Conservation (phyloP, 2,113 vertebrate species). For the Plotosus lineatus region DNA sequence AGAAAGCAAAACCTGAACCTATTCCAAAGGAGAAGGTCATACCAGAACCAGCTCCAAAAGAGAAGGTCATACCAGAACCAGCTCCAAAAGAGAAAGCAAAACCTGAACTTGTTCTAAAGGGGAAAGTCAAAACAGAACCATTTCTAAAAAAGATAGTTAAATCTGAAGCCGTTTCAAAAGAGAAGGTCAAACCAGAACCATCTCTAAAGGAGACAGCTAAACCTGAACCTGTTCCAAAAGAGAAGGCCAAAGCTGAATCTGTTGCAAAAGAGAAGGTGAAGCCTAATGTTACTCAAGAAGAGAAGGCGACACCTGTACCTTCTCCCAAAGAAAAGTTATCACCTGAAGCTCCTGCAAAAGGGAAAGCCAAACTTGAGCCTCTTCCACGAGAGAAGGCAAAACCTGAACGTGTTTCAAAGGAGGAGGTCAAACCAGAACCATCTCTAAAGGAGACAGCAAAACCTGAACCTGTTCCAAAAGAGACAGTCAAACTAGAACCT, state of each 20-base stretch:
- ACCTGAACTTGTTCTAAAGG: constrained; percentile 9
- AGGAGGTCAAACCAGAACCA: background rate
- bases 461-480: background rate
- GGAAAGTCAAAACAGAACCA: constrained; percentile 5
- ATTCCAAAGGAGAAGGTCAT: constrained; percentile 24
- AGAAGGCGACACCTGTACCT: background rate
- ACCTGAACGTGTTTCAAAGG: background rate
- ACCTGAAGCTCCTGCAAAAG: constrained; percentile 24
- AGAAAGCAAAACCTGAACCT: background rate
- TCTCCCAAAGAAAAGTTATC: background rate
- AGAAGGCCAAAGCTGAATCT: background rate
- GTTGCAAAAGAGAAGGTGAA: background rate
- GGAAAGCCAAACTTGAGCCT: constrained; percentile 24
- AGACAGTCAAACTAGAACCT: background rate
- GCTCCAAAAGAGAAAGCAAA: constrained; percentile 38
- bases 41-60: constrained; percentile 9
- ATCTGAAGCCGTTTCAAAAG: background rate
- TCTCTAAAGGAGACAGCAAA: background rate
- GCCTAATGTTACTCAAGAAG: background rate
- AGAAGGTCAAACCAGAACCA: background rate
- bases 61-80: background rate
- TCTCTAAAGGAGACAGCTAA: background rate
- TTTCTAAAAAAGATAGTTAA: constrained; percentile 38
- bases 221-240: background rate
- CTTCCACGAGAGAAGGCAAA: background rate